Base-by-base conservation (phyloP, 2,888 invertebrate species). In the Caenorhabditis virilis region DNA sequence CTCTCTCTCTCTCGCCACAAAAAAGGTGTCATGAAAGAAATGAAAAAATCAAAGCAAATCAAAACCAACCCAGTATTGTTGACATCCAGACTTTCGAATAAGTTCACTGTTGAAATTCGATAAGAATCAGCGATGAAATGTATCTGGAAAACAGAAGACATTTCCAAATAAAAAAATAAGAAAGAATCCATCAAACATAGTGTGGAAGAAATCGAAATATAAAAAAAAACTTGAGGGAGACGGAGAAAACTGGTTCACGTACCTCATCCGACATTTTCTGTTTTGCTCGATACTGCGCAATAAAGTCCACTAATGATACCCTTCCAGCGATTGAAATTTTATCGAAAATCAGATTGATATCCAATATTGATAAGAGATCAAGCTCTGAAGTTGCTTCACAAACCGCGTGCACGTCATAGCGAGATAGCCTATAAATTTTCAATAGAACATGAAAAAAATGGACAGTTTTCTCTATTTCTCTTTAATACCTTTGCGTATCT, bases 81-180 rank as follows among this genome's bases (percentile, higher is more conserved):
- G 11, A 63, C 52, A 55, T 76, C 76, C 22, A 74, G 49, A 2
- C 62, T 45, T 33, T 76, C 74, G 43, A 76, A 72, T 36, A 76
- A 58, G 39, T 76, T 76, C 45, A 73, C 46, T 7, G 72, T 57
- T 30, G 69, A 64, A 39, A 72, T 72, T 23, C 60, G 60, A 64
- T 69, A 74, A 2, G 73, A 63, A 53, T 76, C 76, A 26, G 72
- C 76, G 41, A 74, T 74, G 49, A 74, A 74, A 45, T 76, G 76
- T 20, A 73, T 71, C 65, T 72, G 54, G 36, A 65, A 30, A 49
- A 4, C 3, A 41, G 5, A 38, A 35, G 20, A 27, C 39, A 18
- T 13, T n/a, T 38, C 48, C n/a, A n/a, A n/a, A n/a, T n/a, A n/a
- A n/a, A n/a, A n/a, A n/a, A n/a, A n/a, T n/a, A n/a, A n/a, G n/a